Evolutionary conservation across 1,140 invertebrate genomes (phyloP).

Genomic region (Sesamia nonagrioides): DNA sequence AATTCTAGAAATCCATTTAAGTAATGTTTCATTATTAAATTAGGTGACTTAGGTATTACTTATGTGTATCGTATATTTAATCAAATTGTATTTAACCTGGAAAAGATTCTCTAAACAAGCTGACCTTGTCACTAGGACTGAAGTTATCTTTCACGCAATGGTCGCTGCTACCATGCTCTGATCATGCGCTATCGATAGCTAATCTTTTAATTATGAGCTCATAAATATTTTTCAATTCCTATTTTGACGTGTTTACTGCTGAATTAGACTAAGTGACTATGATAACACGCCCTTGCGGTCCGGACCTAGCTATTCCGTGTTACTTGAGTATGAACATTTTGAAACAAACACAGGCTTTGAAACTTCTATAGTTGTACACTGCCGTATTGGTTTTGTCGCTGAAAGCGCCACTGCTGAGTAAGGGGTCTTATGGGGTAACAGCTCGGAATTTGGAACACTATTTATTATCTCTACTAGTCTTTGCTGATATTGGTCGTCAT

Average conservation of each 20-base stretch:
- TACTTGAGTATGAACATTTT: neutral
- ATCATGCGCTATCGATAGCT: constrained; percentile 10
- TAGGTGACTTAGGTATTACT: neutral
- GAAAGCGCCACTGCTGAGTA: too few relatives aligned
- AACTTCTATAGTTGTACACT: neutral
- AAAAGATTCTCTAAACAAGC: constrained; percentile 10
- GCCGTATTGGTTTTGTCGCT: too few relatives aligned
- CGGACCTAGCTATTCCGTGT: neutral
- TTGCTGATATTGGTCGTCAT: too few relatives aligned
- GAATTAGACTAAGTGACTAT: constrained; percentile 14
- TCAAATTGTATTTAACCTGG: constrained; percentile 8
- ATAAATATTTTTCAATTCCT: constrained; percentile 34
- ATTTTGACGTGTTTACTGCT: constrained; percentile 6
- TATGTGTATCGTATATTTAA: neutral
- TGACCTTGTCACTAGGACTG: neutral
- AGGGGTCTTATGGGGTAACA: too few relatives aligned
- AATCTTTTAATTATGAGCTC: constrained; percentile 33
- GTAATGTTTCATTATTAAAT: neutral
- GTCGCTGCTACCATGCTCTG: neutral
- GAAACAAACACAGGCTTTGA: neutral
- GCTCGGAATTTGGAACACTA: too few relatives aligned
- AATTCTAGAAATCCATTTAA: neutral
- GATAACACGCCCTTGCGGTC: constrained; percentile 12
- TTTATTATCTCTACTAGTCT: too few relatives aligned
- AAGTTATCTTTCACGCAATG: constrained; percentile 37